phyloP scores from a whole-genome alignment of 2,797 vertebrate genomes.

The Thamnophis elegans region DNA sequence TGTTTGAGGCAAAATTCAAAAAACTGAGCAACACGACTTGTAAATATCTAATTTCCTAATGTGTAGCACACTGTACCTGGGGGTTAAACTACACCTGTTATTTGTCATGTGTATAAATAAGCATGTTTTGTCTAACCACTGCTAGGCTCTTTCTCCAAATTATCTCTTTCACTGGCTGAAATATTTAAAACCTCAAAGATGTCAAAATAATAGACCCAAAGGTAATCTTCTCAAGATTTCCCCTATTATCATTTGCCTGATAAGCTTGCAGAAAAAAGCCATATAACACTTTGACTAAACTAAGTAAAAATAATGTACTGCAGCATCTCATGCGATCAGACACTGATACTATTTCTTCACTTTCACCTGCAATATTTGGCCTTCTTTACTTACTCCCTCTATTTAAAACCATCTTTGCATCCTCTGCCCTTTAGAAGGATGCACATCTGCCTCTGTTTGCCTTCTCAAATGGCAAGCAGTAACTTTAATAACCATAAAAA shows the following conservation, averaged over 20 bases:
- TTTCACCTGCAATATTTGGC: not conserved
- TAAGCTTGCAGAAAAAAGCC: not conserved
- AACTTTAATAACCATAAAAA: not conserved
- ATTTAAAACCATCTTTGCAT: not conserved
- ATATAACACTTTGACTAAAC: not conserved
- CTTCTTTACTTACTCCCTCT: not conserved
- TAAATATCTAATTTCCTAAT: not conserved
- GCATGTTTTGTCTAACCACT: not conserved
- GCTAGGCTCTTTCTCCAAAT: not conserved
- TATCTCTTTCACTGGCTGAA: not conserved
- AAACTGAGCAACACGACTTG: not conserved
- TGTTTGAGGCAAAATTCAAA: not conserved
- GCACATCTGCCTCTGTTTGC: not conserved
- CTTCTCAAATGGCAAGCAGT: not conserved
- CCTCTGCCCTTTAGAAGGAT: not conserved
- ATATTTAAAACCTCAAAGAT: not conserved
- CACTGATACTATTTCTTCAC: not conserved
- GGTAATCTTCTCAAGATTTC: not conserved
- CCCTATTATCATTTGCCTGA: not conserved
- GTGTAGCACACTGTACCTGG: not conserved
- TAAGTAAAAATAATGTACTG: not conserved
- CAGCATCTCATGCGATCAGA: not conserved
- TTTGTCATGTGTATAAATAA: not conserved
- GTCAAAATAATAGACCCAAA: not conserved
- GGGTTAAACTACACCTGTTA: not conserved